A percentile compares a stretch with the other conserved stretches of the same genome.
Evolutionary conservation across 1,140 invertebrate species (phyloP).

Genomic region (Drosophila littoralis): DNA sequence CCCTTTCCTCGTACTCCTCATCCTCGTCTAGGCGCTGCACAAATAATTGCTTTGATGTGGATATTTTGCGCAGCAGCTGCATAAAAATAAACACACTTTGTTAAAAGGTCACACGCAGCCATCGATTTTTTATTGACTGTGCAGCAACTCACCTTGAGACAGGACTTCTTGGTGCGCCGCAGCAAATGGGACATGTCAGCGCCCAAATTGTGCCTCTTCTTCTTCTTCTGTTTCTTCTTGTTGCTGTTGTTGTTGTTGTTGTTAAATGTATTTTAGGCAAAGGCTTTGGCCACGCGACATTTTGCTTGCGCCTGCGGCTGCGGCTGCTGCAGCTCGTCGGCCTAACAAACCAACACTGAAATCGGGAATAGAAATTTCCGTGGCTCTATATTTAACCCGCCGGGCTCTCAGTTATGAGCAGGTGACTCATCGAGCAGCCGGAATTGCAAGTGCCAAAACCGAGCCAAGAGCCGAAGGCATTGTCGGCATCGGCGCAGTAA

Average conservation of each 20-base stretch:
- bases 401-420: neutral
- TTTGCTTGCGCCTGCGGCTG: slow-evolving; percentile 20
- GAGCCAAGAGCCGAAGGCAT: slow-evolving; percentile 48
- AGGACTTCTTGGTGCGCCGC: slow-evolving; percentile 81
- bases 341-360: slow-evolving; percentile 75
- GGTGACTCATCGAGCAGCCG: slow-evolving; percentile 59
- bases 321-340: slow-evolving; percentile 64
- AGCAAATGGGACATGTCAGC: slow-evolving; percentile 74
- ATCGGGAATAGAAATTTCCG: slow-evolving; percentile 27
- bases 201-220: slow-evolving; percentile 15
- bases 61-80: slow-evolving; percentile 75
- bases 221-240: slow-evolving; percentile 24
- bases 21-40: slow-evolving; percentile 76
- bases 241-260: slow-evolving; percentile 21
- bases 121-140: slow-evolving; percentile 76
- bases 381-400: slow-evolving; percentile 12
- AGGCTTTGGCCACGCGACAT: slow-evolving; percentile 49
- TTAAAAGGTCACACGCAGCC: slow-evolving; percentile 18
- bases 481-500: slow-evolving; percentile 70
- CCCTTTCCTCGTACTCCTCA: slow-evolving; percentile 51
- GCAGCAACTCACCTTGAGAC: slow-evolving; percentile 74
- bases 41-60: slow-evolving; percentile 73
- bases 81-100: slow-evolving; percentile 21
- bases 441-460: slow-evolving; percentile 46
- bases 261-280: slow-evolving; percentile 14